Conservation (phyloP, 2,888 invertebrate genomes). For the Drosophila mulleri region DNA sequence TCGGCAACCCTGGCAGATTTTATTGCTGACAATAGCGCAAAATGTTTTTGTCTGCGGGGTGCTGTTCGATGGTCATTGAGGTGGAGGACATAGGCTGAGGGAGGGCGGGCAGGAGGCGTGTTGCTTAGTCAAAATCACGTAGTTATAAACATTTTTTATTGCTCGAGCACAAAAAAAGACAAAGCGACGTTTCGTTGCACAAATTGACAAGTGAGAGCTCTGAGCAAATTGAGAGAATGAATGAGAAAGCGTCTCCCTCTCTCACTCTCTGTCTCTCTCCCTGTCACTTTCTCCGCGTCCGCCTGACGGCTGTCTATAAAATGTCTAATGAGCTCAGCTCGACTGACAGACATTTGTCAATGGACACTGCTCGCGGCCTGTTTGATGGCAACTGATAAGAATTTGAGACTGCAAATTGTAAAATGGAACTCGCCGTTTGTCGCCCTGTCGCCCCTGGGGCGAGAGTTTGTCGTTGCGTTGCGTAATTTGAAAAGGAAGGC, state of each 20-base stretch:
- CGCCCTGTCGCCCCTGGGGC: neutral
- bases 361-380: slow-evolving; percentile 56
- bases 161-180: slow-evolving; percentile 35
- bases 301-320: slow-evolving; percentile 47
- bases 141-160: slow-evolving; percentile 76
- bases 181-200: slow-evolving; percentile 48
- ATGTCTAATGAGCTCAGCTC: slow-evolving; percentile 76
- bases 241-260: neutral
- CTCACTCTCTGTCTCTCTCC: neutral
- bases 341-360: slow-evolving; percentile 75
- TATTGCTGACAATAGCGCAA: slow-evolving; percentile 76
- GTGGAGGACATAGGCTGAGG: slow-evolving; percentile 15
- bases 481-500: slow-evolving; percentile 37
- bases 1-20: slow-evolving; percentile 59
- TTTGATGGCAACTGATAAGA: slow-evolving; percentile 57
- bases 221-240: slow-evolving; percentile 35
- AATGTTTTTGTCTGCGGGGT: slow-evolving; percentile 37
- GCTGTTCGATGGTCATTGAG: neutral
- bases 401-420: slow-evolving; percentile 22
- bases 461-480: neutral
- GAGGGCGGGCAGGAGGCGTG: slow-evolving; percentile 50
- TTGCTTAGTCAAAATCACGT: slow-evolving; percentile 78
- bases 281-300: neutral
- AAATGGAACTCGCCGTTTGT: slow-evolving; percentile 7
- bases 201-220: slow-evolving; percentile 66